These are phyloP conservation scores for Trididemnum nubilum DNA, from an alignment of 23 tunicate genomes.

Conservation along the genomic window DNA sequence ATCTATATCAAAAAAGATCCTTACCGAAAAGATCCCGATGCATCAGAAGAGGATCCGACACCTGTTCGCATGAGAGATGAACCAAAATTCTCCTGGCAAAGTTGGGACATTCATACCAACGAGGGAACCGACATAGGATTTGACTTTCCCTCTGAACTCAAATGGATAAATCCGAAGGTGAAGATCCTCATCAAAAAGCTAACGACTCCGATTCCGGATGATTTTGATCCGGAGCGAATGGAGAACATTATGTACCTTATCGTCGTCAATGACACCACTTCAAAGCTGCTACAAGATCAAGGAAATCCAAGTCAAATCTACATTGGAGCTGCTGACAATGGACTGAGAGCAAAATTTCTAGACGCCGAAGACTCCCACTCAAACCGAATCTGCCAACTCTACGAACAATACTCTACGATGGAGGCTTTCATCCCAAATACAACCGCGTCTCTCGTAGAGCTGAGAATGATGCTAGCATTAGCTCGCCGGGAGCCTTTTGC, in stretches of 20 bases:
- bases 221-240: constrained; percentile 52
- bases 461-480: constrained; percentile 72
- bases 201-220: constrained; percentile 65
- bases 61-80: constrained; percentile 77
- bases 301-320: constrained; percentile 85
- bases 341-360: constrained; percentile 51
- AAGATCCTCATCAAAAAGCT: constrained; percentile 77
- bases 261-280: constrained; percentile 73
- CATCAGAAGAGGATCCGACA: constrained; percentile 32
- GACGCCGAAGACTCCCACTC: constrained; percentile 75
- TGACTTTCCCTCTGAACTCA: constrained; percentile 74
- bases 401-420: constrained; percentile 57
- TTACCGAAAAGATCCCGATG: constrained; percentile 51
- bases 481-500: constrained; percentile 76
- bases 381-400: constrained; percentile 36
- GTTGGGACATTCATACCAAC: constrained; percentile 53
- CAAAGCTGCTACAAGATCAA: constrained; percentile 48
- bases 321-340: constrained; percentile 89
- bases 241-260: constrained; percentile 76
- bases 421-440: constrained; percentile 64
- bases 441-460: constrained; percentile 77
- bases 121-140: constrained; percentile 58
- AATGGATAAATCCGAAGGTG: constrained; percentile 91
- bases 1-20: constrained; percentile 85
- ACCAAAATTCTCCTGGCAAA: constrained; percentile 89